A percentile compares a stretch with the other conserved stretches of the same genome.
phyloP scores from a whole-genome alignment of 2,888 invertebrate species.

The Latrodectus hesperus region DNA sequence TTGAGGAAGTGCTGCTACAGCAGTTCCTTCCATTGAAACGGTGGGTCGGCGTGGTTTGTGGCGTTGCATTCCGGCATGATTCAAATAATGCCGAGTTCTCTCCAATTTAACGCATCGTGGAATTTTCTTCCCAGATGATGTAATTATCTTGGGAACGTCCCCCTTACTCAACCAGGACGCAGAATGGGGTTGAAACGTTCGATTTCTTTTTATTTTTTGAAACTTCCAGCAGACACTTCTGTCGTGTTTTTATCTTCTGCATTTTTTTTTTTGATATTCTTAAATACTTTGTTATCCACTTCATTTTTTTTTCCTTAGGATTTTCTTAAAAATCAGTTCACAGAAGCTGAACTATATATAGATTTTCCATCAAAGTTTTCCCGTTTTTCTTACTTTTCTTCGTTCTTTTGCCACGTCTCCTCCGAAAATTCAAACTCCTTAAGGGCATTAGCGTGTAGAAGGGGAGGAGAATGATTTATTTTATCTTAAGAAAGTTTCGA shows the following conservation, averaged over 20 bases:
- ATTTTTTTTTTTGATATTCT: constrained; percentile 16
- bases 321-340: constrained; percentile 44
- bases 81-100: constrained; percentile 22
- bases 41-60: no score
- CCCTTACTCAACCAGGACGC: constrained; percentile 15
- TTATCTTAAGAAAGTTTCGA: not conserved
- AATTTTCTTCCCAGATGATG: constrained; percentile 36
- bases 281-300: not conserved
- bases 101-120: constrained; percentile 54
- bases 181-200: constrained; percentile 8
- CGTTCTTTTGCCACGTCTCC: not conserved
- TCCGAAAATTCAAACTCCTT: not conserved
- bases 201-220: constrained; percentile 27
- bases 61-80: not conserved
- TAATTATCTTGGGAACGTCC: constrained; percentile 35
- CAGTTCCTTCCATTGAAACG: no score
- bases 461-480: constrained; percentile 10
- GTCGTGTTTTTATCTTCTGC: not conserved
- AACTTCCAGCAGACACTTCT: not conserved
- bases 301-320: constrained; percentile 11
- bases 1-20: no score
- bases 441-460: not conserved
- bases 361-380: constrained; percentile 47
- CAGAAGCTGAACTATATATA: constrained; percentile 37
- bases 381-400: constrained; percentile 37